A percentile compares a stretch with the other conserved stretches of the same genome.
Evolutionary conservation across 2,888 invertebrate genomes (phyloP).

Genomic region (Heliconius erato): DNA sequence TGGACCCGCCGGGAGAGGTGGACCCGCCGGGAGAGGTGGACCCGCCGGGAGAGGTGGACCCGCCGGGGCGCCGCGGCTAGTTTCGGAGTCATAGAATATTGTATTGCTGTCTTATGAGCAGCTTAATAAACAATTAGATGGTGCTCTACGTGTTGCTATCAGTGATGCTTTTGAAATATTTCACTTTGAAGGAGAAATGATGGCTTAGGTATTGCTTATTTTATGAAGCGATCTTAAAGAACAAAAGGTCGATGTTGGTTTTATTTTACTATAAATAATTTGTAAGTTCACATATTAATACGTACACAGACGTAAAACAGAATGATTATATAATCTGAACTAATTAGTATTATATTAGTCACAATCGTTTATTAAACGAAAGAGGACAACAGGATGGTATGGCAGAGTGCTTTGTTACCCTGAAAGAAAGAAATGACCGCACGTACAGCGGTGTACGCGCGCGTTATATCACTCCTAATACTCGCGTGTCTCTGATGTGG

Average conservation of each 20-base stretch:
- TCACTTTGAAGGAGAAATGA: neutral
- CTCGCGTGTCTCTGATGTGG: constrained; percentile 10
- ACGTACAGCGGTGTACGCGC: neutral
- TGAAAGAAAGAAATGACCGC: neutral
- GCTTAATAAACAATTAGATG: neutral
- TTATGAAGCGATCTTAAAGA: neutral
- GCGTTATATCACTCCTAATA: neutral
- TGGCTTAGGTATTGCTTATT: neutral
- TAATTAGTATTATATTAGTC: too few relatives aligned
- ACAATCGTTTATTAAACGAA: neutral
- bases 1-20: neutral
- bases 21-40: constrained; percentile 6
- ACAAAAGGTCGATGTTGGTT: too few relatives aligned
- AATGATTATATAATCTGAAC: too few relatives aligned
- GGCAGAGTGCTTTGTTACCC: neutral
- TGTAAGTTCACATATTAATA: too few relatives aligned
- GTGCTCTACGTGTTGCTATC: neutral
- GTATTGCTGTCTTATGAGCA: constrained; percentile 23
- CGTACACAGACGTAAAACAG: too few relatives aligned
- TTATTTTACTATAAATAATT: too few relatives aligned
- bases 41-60: neutral
- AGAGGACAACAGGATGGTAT: neutral
- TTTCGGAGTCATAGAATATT: constrained; percentile 34
- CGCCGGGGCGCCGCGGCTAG: constrained; percentile 8
- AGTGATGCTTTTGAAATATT: neutral